A percentile compares a stretch with the other conserved stretches of the same genome.
These are phyloP conservation scores for Imbricaverruca yamaguchii DNA, from an alignment of 2,888 invertebrate genomes.

Conservation along the genomic window DNA sequence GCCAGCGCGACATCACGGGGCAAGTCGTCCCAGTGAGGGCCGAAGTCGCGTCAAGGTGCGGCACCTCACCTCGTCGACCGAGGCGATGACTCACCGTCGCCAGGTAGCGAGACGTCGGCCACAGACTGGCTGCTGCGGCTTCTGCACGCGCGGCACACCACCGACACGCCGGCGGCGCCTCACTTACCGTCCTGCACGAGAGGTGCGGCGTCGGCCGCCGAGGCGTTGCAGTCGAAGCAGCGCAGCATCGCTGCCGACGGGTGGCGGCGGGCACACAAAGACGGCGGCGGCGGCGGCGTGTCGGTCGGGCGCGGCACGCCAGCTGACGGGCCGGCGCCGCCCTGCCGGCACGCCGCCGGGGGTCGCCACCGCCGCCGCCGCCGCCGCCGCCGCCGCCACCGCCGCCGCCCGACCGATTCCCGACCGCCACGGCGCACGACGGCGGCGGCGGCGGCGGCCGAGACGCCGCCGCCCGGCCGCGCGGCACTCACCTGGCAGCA, in stretches of 20 bases:
- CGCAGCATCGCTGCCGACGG: background rate
- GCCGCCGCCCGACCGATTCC: background rate
- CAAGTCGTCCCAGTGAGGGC: too few relatives aligned
- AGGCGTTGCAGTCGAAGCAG: slow-evolving; percentile 14
- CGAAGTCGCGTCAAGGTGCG: too few relatives aligned
- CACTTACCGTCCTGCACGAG: background rate
- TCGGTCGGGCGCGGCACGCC: background rate
- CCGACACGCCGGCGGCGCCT: background rate
- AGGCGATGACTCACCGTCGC: too few relatives aligned
- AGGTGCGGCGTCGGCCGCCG: slow-evolving; percentile 4
- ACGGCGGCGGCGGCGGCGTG: background rate
- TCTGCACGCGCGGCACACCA: background rate
- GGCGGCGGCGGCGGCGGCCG: background rate
- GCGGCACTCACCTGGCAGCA: slow-evolving; percentile 5
- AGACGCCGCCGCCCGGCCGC: background rate
- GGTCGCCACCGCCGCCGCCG: background rate
- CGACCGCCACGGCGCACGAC: background rate
- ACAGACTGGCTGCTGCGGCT: too few relatives aligned
- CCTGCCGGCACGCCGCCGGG: background rate
- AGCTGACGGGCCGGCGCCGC: background rate
- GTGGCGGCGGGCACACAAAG: background rate
- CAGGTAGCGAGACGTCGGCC: too few relatives aligned
- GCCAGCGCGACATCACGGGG: too few relatives aligned
- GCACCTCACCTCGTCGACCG: too few relatives aligned
- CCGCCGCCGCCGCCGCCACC: slow-evolving; percentile 4